Evolutionary conservation across 2,797 vertebrate genomes (phyloP).

Genomic region (Notoglanidium macrostoma): DNA sequence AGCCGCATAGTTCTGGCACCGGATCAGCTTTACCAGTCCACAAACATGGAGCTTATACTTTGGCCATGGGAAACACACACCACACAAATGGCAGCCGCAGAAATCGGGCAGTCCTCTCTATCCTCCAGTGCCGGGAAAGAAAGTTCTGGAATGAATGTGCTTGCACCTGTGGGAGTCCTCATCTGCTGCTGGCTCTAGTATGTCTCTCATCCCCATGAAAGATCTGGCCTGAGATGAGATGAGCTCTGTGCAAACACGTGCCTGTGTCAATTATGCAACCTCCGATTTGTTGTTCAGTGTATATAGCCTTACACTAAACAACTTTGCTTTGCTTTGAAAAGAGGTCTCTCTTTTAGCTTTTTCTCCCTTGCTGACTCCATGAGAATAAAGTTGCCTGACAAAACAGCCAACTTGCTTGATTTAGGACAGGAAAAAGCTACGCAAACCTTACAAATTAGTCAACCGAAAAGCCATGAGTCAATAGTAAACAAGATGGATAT

Average conservation of each 20-base stretch:
- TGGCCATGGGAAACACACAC: constrained; percentile 33
- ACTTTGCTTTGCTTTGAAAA: not conserved
- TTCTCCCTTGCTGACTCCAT: not conserved
- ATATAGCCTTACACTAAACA: not conserved
- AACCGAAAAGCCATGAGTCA: not conserved
- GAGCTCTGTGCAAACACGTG: constrained; percentile 45
- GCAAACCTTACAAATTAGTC: not conserved
- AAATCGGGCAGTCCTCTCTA: constrained; percentile 8
- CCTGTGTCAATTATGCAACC: constrained; percentile 46
- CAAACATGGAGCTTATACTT: constrained; percentile 30
- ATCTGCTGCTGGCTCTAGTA: constrained; percentile 49
- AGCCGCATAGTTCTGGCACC: constrained; percentile 36
- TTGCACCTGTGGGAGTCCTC: constrained; percentile 57
- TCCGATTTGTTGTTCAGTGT: constrained; percentile 26
- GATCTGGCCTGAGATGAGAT: constrained; percentile 45
- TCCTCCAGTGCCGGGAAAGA: constrained; percentile 9
- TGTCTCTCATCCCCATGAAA: constrained; percentile 42
- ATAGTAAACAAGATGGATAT: not conserved
- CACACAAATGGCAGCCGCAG: constrained; percentile 32
- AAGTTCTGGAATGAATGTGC: constrained; percentile 16
- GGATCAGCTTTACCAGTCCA: constrained; percentile 31
- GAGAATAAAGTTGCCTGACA: not conserved
- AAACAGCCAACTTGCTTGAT: not conserved
- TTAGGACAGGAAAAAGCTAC: not conserved
- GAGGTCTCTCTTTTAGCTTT: not conserved